Conservation (phyloP, 2,797 vertebrate species). For the Acrossocheilus wenchowensis region DNA sequence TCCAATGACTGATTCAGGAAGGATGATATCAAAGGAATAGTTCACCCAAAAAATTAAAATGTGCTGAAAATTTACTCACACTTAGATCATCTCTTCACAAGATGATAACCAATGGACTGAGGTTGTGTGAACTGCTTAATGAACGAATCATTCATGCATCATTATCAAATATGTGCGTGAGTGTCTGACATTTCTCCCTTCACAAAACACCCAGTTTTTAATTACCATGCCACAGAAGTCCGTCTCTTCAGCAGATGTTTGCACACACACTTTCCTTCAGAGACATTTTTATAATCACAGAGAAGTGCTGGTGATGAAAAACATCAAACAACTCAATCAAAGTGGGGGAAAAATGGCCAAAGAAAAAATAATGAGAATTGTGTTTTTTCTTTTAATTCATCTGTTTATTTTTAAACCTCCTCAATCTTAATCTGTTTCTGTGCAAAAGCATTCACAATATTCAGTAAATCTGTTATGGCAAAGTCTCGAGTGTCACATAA, state of each 20-base stretch:
- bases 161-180: background rate
- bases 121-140: background rate
- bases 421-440: background rate
- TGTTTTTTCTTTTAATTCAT: background rate
- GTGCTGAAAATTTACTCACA: background rate
- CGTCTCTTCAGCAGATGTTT: constrained; percentile 37
- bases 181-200: constrained; percentile 15
- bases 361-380: background rate
- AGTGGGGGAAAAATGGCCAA: background rate
- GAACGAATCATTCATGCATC: background rate
- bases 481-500: background rate
- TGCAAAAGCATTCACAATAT: background rate
- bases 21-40: background rate
- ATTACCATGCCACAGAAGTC: constrained; percentile 5
- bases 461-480: background rate
- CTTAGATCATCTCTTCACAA: background rate
- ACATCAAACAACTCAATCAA: constrained; percentile 41
- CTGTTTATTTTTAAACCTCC: constrained; percentile 1
- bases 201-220: constrained; percentile 38
- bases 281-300: constrained; percentile 24
- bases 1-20: background rate
- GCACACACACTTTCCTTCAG: constrained; percentile 3
- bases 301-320: constrained; percentile 36
- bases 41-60: background rate
- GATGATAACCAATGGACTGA: background rate